Evolutionary conservation across 53 echinoderm and acorn worm genomes (phyloP), one percentile per base, ranked within the genome.

Genomic region (Arbacia lixula): DNA sequence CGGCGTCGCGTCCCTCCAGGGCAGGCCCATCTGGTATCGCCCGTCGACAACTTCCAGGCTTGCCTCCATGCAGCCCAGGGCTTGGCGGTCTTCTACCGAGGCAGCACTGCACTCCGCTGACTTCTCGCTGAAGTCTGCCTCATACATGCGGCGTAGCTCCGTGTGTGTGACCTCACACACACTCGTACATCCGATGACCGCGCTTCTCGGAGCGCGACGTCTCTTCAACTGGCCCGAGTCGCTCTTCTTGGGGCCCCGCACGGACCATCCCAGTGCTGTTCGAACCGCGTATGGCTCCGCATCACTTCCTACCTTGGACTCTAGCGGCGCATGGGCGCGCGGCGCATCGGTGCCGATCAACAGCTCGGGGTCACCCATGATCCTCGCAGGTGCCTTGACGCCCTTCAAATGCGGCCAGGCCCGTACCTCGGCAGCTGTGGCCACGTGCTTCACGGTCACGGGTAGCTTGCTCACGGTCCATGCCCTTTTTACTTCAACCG

Each of bases 251-350:
- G n/a, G n/a, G 27, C 85, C 89, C 39, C 75, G 36, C 20, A 90
- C 86, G 76, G 71, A 78, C 90, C 90, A 90, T 14, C 90, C 86
- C 17, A 90, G 55, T 9, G 68, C 56, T 1, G 90, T 89, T 20
- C 86, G 50, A 27, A 89, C 34, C 12, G 90, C 90, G 27, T 85
- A 89, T 33, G 86, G 85, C 41, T 85, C 67, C 17, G 35, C 71
- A 21, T 85, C 90, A 25, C 25, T 53, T 6, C 90, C 80, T 6
- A 14, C 43, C 1, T 85, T 39, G n/a, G 43, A 17, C 11, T 89
- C 25, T 20, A 61, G 74, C 1, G 83, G 88, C 24, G 41, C 60
- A 17, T 75, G 62, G 12, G 89, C 89, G 62, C 39, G 60, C 20
- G 89, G 65, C 28, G 84, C 84, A 27, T 84, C 85, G 71, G 68